Conservation (phyloP, 2,113 vertebrate species). For the Sphaerodactylus townsendi region DNA sequence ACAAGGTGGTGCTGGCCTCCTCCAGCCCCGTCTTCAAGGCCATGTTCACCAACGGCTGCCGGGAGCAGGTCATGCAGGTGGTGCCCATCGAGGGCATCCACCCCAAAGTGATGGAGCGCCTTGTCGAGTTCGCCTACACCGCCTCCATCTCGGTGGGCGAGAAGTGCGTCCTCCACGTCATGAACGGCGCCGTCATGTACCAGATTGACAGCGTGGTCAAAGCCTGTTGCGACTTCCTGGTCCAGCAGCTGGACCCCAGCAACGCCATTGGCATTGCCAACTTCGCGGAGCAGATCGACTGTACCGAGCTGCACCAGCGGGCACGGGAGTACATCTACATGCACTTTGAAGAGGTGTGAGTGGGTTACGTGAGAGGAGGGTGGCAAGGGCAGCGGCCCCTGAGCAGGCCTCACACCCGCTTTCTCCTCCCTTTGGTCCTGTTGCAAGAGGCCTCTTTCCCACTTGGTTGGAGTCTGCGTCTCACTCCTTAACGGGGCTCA, state of each 20-base stretch:
- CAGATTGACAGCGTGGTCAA: conserved; percentile 95
- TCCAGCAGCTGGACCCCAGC: conserved; percentile 92
- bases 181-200: conserved; percentile 96
- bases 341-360: conserved; percentile 90
- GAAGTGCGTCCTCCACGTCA: conserved; percentile 92
- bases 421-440: too few species aligned
- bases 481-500: too few species aligned
- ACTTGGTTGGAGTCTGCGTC: too few species aligned
- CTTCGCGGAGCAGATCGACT: conserved; percentile 92
- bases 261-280: conserved; percentile 96
- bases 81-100: conserved; percentile 93
- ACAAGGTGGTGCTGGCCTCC: conserved; percentile 91
- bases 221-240: conserved; percentile 91
- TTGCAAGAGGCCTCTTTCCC: too few species aligned
- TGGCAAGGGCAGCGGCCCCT: too few species aligned
- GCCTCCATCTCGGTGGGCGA: conserved; percentile 93
- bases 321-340: conserved; percentile 94
- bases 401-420: too few species aligned
- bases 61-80: conserved; percentile 89
- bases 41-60: conserved; percentile 93
- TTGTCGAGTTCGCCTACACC: conserved; percentile 94
- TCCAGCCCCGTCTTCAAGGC: conserved; percentile 92
- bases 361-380: fast-evolving
- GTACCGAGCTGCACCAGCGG: conserved; percentile 88
- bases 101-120: conserved; percentile 87